Percentiles rank a stretch among this genome's conserved stretches.
These are phyloP conservation scores for Ardeotis arabs DNA, from an alignment of 2,113 vertebrate genomes.

Conservation along the genomic window DNA sequence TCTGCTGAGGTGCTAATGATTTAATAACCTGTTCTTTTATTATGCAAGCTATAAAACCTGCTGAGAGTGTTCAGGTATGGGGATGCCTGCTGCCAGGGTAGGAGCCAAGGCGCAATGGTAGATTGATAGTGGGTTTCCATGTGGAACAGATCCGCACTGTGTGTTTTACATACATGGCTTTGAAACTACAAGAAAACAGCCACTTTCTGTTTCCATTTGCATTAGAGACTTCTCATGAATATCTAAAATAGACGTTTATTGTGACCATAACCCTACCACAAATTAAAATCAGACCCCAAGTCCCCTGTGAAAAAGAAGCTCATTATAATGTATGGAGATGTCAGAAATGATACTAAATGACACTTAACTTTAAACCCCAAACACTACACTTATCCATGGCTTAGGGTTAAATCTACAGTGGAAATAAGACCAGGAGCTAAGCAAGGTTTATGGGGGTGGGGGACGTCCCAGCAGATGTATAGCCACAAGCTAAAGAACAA, in stretches of 20 bases:
- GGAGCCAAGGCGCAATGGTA: not conserved
- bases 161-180: not conserved
- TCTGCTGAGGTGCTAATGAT: slow-evolving; percentile 36
- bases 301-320: slow-evolving; percentile 60
- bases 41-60: not conserved
- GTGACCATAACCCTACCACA: slow-evolving; percentile 70
- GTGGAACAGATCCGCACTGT: not conserved
- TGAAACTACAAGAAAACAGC: slow-evolving; percentile 29
- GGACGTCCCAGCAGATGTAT: not conserved
- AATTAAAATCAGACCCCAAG: slow-evolving; percentile 76
- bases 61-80: not conserved
- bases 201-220: slow-evolving; percentile 64
- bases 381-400: slow-evolving; percentile 35
- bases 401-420: slow-evolving; percentile 48
- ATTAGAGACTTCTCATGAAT: slow-evolving; percentile 41
- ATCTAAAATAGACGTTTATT: slow-evolving; percentile 72
- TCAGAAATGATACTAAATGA: slow-evolving; percentile 71
- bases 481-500: slow-evolving; percentile 57
- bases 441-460: slow-evolving; percentile 14
- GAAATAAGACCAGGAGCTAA: slow-evolving; percentile 69
- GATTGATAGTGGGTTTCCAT: not conserved
- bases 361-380: slow-evolving; percentile 62
- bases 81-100: not conserved
- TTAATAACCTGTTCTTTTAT: slow-evolving; percentile 47
- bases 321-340: slow-evolving; percentile 66